Evolutionary conservation across 64 coral and sea anemone species (phyloP), one percentile per base, ranked within the genome.

Genomic region (Actinia equina): DNA sequence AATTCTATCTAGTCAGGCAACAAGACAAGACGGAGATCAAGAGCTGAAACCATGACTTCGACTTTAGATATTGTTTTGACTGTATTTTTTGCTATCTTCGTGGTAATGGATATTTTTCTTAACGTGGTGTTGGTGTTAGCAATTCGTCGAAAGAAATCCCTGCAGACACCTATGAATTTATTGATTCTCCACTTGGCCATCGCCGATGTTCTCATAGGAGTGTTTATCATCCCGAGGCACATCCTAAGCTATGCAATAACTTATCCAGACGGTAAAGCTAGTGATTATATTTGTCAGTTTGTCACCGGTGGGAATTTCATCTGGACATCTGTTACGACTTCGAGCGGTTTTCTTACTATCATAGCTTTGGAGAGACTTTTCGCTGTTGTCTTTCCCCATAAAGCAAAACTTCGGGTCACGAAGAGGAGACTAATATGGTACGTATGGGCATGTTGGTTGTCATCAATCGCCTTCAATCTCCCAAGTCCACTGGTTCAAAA

Each of bases 141-240:
- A 46, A 79, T 88, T 76, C 53, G 54, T 88, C 67, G 76, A 25
- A 88, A 53, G 20, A 77, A 44, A 19, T 80, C 86, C 2, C 43
- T 88, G 23, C 86, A 88, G n/a, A 88, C 71, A 41, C 86, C 86
- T 43, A 88, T 88, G 86, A 88, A 88, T 49, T 80, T 57, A 9
- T 44, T 88, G 7, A 88, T 88, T 60, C 26, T 85, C 44, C 83
- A 85, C 37, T 53, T 85, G 15, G 52, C 53, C 6, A 44, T 85
- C 26, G 58, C 86, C 16, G 86, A 88, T 79, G 51, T 88, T 59
- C 22, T 88, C 10, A 43, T 80, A 18, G 86, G 69, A 7, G 54
- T 88, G 13, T 88, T 88, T 51, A 79, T 59, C 22, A 55, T 88
- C 37, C 86, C 86, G 25, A 22, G 86, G 8, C 86, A 88, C 46